Conservation (phyloP, 2,113 vertebrate species). For the Candoia aspera region DNA sequence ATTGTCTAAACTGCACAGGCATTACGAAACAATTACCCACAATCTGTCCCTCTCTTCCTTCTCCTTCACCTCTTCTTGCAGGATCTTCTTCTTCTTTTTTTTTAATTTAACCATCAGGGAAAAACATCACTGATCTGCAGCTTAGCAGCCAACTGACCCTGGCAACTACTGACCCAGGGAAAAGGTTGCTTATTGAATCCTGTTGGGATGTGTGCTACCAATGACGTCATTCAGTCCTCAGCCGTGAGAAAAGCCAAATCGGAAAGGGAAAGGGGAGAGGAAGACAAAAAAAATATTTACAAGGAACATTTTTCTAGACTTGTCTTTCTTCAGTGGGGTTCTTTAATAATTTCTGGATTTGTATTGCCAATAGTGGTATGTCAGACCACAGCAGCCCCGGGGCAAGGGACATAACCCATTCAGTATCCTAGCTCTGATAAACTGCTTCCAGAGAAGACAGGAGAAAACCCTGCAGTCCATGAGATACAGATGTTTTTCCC, state of each 20-base stretch:
- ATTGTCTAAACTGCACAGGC: neutral
- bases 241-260: neutral
- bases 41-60: neutral
- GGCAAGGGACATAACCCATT: neutral
- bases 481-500: rapidly evolving
- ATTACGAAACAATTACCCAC: neutral
- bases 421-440: neutral
- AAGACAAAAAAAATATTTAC: neutral
- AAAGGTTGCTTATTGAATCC: slow-evolving; percentile 54
- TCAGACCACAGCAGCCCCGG: neutral
- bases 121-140: slow-evolving; percentile 52
- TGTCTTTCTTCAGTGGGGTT: neutral
- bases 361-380: rapidly evolving
- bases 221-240: neutral
- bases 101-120: slow-evolving; percentile 43
- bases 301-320: neutral
- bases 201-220: slow-evolving; percentile 48
- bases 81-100: slow-evolving; percentile 45
- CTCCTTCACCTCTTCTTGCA: neutral
- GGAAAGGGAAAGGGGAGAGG: neutral
- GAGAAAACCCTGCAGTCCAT: rapidly evolving
- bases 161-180: slow-evolving; percentile 62
- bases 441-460: neutral
- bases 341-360: neutral
- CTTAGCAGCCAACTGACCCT: slow-evolving; percentile 59